Evolutionary conservation across 2,113 vertebrate genomes (phyloP), one percentile per base, ranked within the genome.

Genomic region (Tiliqua scincoides): DNA sequence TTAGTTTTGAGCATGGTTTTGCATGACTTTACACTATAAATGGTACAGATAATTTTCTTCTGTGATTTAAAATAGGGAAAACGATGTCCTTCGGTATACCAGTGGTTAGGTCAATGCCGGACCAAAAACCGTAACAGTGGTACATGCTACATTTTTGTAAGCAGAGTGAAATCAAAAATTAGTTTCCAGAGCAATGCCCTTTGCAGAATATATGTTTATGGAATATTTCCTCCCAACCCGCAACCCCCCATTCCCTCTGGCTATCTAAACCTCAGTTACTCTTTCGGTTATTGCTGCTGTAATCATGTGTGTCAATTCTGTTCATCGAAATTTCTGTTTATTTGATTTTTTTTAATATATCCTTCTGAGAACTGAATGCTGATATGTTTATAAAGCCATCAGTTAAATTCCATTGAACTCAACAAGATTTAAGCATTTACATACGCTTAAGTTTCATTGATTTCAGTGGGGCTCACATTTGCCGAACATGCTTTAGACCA

Each of bases 1-100:
- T 95, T 96, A 96, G 95, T 97, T 95, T 97, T 94, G 94, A 96
- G 98, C 98, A 98, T 98, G 98, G 97, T 97, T 74, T 96, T 98
- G 98, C 98, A 99, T 99, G 98, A 97, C 94, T 93, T 96, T 95
- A 95, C 96, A 96, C 94, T 97, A 94, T 97, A 95, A 93, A 94
- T 95, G 94, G 93, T 95, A 94, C 94, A 89, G 67, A 94, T 95
- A 93, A 94, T 94, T 96, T n/a, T 95, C 94, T 93, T 96, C 95
- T 95, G 94, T 93, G 93, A 91, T 93, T 91, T 86, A 52, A 79
- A 95, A 92, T 93, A 93, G 87, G 94, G 93, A 94, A 54, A 91
- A 94, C 89, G 84, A 92, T 93, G 88, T 89, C 96, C 93, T 94
- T 95, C 48, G 79, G 87, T 92, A 93, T 83, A 85, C 91, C 80